A percentile compares a stretch with the other conserved stretches of the same genome.
Evolutionary conservation across 2,888 invertebrate genomes (phyloP).

Genomic region (Macrophya annulata): DNA sequence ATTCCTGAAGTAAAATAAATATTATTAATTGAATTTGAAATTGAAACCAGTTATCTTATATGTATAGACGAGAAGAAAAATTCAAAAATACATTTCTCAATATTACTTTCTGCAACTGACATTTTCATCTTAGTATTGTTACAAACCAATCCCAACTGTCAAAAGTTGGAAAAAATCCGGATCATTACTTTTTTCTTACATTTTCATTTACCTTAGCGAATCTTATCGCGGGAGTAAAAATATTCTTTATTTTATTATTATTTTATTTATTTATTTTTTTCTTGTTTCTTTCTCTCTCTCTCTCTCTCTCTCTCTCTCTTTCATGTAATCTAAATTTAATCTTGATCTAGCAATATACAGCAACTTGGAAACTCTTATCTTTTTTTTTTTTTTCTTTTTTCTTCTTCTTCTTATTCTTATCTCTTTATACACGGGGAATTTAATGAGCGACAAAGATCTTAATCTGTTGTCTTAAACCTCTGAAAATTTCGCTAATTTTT

Average conservation of each 20-base stretch:
- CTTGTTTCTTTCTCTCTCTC: no score
- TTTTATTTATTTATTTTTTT: no score
- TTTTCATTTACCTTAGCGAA: background rate
- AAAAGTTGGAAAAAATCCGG: background rate
- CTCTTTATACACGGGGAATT: background rate
- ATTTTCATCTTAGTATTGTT: background rate
- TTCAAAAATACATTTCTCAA: background rate
- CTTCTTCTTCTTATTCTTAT: background rate
- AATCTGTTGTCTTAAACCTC: slow-evolving; percentile 1
- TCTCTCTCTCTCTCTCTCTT: no score
- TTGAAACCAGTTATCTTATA: background rate
- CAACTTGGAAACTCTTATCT: background rate
- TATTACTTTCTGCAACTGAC: background rate
- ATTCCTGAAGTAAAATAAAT: background rate
- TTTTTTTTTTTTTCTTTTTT: background rate
- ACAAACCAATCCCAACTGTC: background rate
- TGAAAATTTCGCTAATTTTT: slow-evolving; percentile 15
- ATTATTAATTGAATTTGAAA: background rate
- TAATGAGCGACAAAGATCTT: slow-evolving; percentile 19
- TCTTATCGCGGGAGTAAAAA: background rate
- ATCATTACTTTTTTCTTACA: slow-evolving; percentile 10
- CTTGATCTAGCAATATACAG: background rate
- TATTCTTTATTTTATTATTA: no score
- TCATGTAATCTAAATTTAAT: slow-evolving; percentile 5
- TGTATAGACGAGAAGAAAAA: background rate